Percentiles rank a stretch among this genome's conserved stretches.
phyloP scores from a whole-genome alignment of 2,888 invertebrate species.

The Ichneumoninae sp. region DNA sequence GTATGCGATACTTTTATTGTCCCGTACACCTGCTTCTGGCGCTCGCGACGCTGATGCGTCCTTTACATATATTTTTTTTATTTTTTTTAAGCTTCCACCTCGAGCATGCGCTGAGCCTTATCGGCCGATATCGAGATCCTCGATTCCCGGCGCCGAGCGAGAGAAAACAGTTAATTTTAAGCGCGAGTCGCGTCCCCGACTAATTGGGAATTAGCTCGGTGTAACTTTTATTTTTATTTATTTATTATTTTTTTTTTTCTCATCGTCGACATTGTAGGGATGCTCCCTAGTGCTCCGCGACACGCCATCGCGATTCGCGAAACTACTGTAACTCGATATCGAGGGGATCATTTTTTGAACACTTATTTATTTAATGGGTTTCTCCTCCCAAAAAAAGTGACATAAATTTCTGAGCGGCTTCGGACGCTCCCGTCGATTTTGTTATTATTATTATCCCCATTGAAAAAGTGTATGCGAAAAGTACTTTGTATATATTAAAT shows the following conservation, averaged over 20 bases:
- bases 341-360: background rate
- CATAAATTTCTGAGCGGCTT: background rate
- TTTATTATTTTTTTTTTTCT: background rate
- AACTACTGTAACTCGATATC: background rate
- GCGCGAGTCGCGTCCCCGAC: conserved; percentile 21
- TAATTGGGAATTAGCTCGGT: conserved; percentile 47
- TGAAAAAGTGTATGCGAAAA: background rate
- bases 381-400: background rate
- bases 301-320: background rate
- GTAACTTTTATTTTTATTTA: background rate
- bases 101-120: conserved; percentile 30
- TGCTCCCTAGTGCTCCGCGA: background rate
- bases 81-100: background rate
- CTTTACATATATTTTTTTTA: background rate
- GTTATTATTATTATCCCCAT: background rate
- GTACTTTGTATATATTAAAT: background rate
- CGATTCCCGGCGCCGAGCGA: background rate
- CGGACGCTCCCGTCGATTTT: background rate
- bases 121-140: conserved; percentile 50
- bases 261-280: background rate
- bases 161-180: conserved; percentile 25
- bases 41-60: background rate
- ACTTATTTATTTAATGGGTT: background rate
- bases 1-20: conserved; percentile 56
- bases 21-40: conserved; percentile 57